Conservation (phyloP, 2,113 vertebrate species). For the Halichoeres trimaculatus region DNA sequence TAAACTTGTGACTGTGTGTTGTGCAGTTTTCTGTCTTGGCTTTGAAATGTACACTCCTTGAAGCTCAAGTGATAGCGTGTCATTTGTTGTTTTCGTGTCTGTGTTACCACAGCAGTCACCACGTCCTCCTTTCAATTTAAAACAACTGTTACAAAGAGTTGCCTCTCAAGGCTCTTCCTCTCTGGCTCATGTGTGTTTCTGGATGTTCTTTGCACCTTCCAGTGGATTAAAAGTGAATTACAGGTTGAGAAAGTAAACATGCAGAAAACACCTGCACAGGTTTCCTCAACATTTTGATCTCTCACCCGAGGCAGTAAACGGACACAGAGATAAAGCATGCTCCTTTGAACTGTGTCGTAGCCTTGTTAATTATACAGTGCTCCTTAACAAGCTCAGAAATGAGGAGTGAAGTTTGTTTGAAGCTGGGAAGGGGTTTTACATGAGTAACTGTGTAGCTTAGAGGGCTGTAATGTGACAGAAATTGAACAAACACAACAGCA, state of each 20-base stretch:
- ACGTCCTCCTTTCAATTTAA: not conserved
- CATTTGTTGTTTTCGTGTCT: not conserved
- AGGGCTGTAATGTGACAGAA: not conserved
- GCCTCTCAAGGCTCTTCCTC: not conserved
- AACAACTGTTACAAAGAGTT: not conserved
- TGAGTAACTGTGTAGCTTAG: not conserved
- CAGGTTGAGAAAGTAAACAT: not conserved
- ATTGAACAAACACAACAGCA: not conserved
- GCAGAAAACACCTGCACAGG: not conserved
- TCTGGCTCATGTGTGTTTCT: not conserved
- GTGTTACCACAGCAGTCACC: not conserved
- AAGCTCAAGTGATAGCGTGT: not conserved
- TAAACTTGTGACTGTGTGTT: conserved; percentile 18
- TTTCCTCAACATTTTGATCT: conserved; percentile 14
- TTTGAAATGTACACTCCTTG: not conserved
- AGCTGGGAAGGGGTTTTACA: not conserved
- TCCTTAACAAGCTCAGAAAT: conserved; percentile 2
- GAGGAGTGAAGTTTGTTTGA: not conserved
- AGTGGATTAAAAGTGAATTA: conserved; percentile 41
- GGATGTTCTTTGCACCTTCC: conserved; percentile 49
- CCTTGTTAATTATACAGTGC: conserved; percentile 9
- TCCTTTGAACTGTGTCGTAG: conserved; percentile 15
- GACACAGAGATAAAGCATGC: conserved; percentile 14
- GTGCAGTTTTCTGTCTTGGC: not conserved
- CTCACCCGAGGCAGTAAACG: conserved; percentile 30